A percentile compares a stretch with the other conserved stretches of the same genome.
These are phyloP conservation scores for Lucilia sericata DNA, from an alignment of 1,140 invertebrate species.

Conservation along the genomic window DNA sequence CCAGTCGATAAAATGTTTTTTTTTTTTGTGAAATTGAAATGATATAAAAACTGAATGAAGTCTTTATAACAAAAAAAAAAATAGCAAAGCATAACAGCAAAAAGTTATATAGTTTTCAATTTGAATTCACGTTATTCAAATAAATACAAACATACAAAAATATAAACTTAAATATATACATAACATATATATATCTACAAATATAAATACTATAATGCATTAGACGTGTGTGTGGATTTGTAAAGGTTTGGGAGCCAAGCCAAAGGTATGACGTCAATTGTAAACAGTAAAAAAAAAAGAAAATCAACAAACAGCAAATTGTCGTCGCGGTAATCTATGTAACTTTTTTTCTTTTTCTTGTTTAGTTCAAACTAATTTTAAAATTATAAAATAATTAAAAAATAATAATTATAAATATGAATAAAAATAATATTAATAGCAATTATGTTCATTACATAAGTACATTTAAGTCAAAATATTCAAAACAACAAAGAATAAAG, in stretches of 20 bases:
- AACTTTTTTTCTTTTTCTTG: constrained; percentile 34
- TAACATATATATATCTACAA: not conserved
- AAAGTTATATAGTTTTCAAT: not conserved
- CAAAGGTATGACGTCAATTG: constrained; percentile 24
- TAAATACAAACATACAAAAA: not conserved
- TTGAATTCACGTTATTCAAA: not conserved
- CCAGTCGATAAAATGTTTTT: constrained; percentile 50
- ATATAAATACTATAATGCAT: constrained; percentile 1
- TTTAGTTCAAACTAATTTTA: constrained; percentile 42
- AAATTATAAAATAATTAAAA: constrained; percentile 37
- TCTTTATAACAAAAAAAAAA: not conserved
- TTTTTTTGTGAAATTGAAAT: not conserved
- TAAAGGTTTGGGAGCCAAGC: constrained; percentile 36
- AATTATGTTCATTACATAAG: constrained; percentile 22
- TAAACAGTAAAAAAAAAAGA: not conserved
- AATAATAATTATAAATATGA: not conserved
- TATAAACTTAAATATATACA: not conserved
- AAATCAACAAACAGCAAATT: not conserved
- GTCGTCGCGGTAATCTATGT: not conserved
- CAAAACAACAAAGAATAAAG: not conserved
- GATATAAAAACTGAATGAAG: constrained; percentile 13
- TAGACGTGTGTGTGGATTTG: not conserved
- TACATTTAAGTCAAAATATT: not conserved
- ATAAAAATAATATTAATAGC: not conserved
- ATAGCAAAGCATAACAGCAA: not conserved